Conservation (phyloP, 2,797 vertebrate genomes). For the Nyctalus aviator region DNA sequence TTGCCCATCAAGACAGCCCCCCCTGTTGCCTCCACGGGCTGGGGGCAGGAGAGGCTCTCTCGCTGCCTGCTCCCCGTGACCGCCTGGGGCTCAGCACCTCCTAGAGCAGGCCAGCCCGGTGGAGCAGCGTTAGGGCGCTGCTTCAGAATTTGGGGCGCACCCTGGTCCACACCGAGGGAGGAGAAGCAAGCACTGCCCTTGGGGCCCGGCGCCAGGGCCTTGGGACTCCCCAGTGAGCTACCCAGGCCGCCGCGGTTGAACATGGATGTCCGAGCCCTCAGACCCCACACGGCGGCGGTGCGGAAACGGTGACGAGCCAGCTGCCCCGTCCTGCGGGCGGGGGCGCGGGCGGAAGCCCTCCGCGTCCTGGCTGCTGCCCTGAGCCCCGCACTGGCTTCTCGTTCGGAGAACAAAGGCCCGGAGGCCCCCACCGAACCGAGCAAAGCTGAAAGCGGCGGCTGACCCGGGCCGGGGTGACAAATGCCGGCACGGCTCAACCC, state of each 20-base stretch:
- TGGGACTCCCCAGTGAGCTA: neutral
- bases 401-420: conserved; percentile 60
- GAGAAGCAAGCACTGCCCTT: rapidly evolving
- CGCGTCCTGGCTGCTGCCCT: conserved; percentile 52
- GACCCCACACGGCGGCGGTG: neutral
- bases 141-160: neutral
- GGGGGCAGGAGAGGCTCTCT: rapidly evolving
- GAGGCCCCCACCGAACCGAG: conserved; percentile 59
- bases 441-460: neutral
- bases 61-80: neutral
- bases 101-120: neutral
- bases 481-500: rapidly evolving
- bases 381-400: conserved; percentile 54
- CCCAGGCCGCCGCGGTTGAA: neutral
- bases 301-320: neutral
- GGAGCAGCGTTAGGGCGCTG: neutral
- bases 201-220: rapidly evolving
- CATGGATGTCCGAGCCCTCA: neutral
- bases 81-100: rapidly evolving
- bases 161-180: neutral
- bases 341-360: neutral
- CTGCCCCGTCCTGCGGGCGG: neutral
- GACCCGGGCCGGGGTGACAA: neutral
- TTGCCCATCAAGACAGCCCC: neutral
- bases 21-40: neutral